phyloP scores from a whole-genome alignment of 2,113 vertebrate species.

The Cyphomyrus plagiostoma region DNA sequence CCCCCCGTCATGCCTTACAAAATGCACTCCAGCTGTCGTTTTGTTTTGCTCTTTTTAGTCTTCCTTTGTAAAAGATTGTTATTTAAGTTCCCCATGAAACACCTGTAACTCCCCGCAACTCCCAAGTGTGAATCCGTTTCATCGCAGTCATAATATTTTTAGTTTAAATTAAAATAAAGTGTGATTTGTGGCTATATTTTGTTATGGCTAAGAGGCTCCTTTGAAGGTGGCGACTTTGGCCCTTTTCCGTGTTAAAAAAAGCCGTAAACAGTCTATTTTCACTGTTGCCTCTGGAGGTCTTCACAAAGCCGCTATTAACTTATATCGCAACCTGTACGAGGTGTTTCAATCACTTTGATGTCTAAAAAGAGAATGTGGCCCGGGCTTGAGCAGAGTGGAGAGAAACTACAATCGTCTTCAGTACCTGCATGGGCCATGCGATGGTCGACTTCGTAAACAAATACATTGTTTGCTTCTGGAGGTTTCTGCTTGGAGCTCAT shows the following conservation, averaged over 20 bases:
- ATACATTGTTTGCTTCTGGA: neutral
- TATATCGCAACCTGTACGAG: neutral
- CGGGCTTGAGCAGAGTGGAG: neutral
- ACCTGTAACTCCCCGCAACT: neutral
- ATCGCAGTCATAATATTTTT: neutral
- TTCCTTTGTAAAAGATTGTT: constrained; percentile 11
- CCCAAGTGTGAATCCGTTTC: neutral
- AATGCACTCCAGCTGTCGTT: constrained; percentile 16
- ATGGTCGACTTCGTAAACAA: neutral
- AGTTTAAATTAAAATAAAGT: neutral
- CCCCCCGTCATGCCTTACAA: constrained; percentile 3
- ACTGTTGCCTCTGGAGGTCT: neutral
- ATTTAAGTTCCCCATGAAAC: constrained; percentile 11
- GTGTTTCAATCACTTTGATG: neutral
- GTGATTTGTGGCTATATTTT: neutral
- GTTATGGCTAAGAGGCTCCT: constrained; percentile 2
- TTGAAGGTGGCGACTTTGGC: neutral
- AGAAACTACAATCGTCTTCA: neutral
- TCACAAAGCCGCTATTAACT: neutral
- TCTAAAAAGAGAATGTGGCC: neutral
- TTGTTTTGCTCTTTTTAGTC: constrained; percentile 9
- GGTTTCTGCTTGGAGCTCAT: neutral
- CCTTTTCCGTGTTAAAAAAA: neutral
- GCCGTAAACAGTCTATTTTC: neutral
- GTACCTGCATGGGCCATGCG: neutral